Evolutionary conservation across 2,888 invertebrate species (phyloP), one percentile per base, ranked within the genome.

Genomic region (Zele albiditarsus): DNA sequence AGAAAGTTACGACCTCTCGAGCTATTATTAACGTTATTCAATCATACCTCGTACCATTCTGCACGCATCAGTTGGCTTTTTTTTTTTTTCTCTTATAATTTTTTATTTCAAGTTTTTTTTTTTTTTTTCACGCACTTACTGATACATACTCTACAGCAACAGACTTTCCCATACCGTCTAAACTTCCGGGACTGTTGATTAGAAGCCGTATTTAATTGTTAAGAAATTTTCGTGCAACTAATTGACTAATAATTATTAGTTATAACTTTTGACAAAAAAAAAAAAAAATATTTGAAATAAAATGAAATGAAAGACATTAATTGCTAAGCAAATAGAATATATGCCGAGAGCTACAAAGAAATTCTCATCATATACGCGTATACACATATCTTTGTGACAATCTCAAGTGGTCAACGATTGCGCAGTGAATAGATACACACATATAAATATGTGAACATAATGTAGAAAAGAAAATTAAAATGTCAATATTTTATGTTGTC

Each of bases 1-100:
- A 68, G 72, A 31, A 74, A 81, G 81, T 81, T 83, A 82, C 81
- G 79, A 79, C 79, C 73, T 75, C 77, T 80, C 75, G 79, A 81
- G 82, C 80, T 84, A 82, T 84, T 83, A 83, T 84, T 84, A 84
- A 79, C 82, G 83, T 84, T 84, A 83, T 84, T 84, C 83, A 83
- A 84, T 84, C 84, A 84, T 84, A 79, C 77, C 78, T 74, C 71
- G 80, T 78, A 72, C 76, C 70, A 74, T 72, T 72, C 63, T 76
- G 70, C 68, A 71, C 73, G 70, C 68, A 53, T 53, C 53, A 72
- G 71, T 72, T 63, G 38, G 65, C 67, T 67, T 67, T 49, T 49
- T 31, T 38, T 38, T 38, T 42, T 49, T 67, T 67, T 38, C 14
- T 65, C 25, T 12, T 25, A 20, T 65, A 28, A 68, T 53, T 53